These are phyloP conservation scores for Gadopsis marmoratus DNA, from an alignment of 2,797 vertebrate genomes.

Conservation along the genomic window DNA sequence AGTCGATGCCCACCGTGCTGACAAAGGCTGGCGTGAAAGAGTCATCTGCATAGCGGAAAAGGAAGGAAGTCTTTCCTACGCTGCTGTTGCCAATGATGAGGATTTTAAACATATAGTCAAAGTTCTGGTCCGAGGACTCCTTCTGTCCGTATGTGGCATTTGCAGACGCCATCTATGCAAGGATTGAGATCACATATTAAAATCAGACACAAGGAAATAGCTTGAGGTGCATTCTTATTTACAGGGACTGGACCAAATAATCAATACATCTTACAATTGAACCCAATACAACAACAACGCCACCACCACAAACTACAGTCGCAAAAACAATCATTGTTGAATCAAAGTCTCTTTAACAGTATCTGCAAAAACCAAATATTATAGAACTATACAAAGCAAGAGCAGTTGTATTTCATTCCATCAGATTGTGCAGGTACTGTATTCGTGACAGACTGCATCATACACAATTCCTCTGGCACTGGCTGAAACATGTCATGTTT, in stretches of 20 bases:
- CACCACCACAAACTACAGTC: not conserved
- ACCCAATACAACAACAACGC: not conserved
- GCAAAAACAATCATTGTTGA: not conserved
- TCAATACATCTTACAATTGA: not conserved
- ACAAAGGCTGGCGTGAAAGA: constrained; percentile 97
- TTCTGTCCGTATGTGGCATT: constrained; percentile 95
- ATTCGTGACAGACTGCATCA: not conserved
- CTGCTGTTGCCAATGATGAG: constrained; percentile 99
- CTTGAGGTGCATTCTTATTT: not conserved
- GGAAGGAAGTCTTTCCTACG: constrained; percentile 97
- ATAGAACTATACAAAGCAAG: not conserved
- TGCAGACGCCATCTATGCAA: constrained; percentile 92
- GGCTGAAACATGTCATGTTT: not conserved
- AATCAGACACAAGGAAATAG: constrained; percentile 6
- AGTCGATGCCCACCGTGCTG: constrained; percentile 98
- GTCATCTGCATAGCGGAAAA: constrained; percentile 97
- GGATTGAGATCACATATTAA: constrained; percentile 26
- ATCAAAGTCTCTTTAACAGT: not conserved
- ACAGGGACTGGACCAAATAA: not conserved
- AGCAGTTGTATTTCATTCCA: not conserved
- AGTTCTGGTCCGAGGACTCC: constrained; percentile 96
- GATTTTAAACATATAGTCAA: constrained; percentile 99
- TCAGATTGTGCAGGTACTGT: constrained; percentile 5
- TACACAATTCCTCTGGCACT: not conserved
- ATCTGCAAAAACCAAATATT: not conserved